Evolutionary conservation across 2,888 invertebrate genomes (phyloP).

Genomic region (Hypsopygia costalis): DNA sequence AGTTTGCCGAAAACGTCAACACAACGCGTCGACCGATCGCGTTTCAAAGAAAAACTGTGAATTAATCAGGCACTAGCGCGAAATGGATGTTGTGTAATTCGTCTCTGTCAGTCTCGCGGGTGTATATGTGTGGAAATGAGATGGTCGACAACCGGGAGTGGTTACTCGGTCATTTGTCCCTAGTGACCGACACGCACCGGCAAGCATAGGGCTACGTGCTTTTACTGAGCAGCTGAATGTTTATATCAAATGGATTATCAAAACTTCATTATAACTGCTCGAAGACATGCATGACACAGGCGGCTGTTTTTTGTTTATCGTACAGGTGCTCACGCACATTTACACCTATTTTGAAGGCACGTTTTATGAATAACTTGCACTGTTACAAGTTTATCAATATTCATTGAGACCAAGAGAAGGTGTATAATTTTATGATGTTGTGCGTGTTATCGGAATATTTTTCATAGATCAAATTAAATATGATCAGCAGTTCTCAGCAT

Average conservation of each 20-base stretch:
- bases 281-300: conserved; percentile 7
- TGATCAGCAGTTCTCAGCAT: too few relatives aligned
- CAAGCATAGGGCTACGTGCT: conserved; percentile 40
- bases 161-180: conserved; percentile 68
- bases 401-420: not conserved
- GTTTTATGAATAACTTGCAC: conserved; percentile 13
- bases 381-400: conserved; percentile 5
- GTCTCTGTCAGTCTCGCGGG: conserved; percentile 56
- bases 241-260: conserved; percentile 27
- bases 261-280: conserved; percentile 25
- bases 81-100: conserved; percentile 55
- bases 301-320: conserved; percentile 2
- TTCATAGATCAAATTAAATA: too few relatives aligned
- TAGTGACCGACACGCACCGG: conserved; percentile 54
- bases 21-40: conserved; percentile 50
- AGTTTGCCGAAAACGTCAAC: conserved; percentile 61
- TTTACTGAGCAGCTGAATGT: conserved; percentile 33
- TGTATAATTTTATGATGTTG: too few relatives aligned
- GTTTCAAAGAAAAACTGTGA: conserved; percentile 72
- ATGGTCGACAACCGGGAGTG: conserved; percentile 60
- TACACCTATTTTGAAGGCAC: conserved; percentile 9
- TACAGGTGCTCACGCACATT: conserved; percentile 8
- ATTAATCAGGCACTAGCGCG: conserved; percentile 67
- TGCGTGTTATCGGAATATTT: too few relatives aligned
- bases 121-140: conserved; percentile 45